Evolutionary conservation across 2,888 invertebrate species (phyloP).

Genomic region (Drosophila nr. fundita): DNA sequence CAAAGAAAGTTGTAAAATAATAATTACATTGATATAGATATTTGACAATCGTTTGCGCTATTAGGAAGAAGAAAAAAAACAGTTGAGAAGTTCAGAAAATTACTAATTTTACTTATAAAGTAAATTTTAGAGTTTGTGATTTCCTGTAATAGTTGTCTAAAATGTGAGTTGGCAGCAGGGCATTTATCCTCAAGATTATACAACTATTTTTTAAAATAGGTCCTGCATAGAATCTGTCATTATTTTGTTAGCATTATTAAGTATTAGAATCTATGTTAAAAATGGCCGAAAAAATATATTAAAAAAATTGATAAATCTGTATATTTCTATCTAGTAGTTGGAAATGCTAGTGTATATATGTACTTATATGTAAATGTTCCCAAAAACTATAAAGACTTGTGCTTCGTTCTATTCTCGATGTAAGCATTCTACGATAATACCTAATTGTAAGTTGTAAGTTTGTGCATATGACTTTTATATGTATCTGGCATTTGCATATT

Average conservation of each 20-base stretch:
- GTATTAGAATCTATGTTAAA: constrained; percentile 19
- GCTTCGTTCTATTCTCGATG: constrained; percentile 74
- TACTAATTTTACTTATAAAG: constrained; percentile 59
- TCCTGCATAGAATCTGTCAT: constrained; percentile 14
- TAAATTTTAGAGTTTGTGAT: constrained; percentile 62
- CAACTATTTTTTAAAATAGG: constrained; percentile 34
- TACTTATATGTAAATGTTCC: constrained; percentile 68
- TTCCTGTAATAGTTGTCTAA: constrained; percentile 34
- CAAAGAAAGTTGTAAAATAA: constrained; percentile 13
- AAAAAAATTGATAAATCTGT: constrained; percentile 41
- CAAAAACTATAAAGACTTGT: constrained; percentile 78
- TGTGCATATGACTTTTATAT: constrained; percentile 64
- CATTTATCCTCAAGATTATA: constrained; percentile 8
- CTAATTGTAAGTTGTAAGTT: constrained; percentile 45
- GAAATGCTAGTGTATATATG: constrained; percentile 54
- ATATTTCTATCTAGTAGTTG: constrained; percentile 45
- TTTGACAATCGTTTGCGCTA: constrained; percentile 71
- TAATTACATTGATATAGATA: constrained; percentile 41
- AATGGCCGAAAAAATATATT: constrained; percentile 14
- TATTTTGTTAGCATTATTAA: constrained; percentile 27
- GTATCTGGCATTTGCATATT: constrained; percentile 37
- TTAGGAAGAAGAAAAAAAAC: constrained; percentile 5
- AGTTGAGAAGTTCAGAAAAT: constrained; percentile 10
- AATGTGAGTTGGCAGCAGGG: constrained; percentile 1
- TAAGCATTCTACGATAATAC: constrained; percentile 71